These are phyloP conservation scores for Helicolenus hilgendorfi DNA, from an alignment of 2,797 vertebrate genomes.

Conservation along the genomic window DNA sequence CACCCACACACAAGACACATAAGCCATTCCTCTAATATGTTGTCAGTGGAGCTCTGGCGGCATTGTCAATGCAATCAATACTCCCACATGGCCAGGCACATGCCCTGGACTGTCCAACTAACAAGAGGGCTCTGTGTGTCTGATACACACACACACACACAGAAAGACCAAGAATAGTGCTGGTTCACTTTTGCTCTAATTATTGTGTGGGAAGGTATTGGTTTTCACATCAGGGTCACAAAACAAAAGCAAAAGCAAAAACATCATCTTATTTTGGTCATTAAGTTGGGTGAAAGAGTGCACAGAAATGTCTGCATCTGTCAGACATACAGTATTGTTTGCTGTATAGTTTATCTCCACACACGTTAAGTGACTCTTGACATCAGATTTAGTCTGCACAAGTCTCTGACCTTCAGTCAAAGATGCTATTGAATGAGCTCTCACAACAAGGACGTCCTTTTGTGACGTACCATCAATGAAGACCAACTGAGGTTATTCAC, in stretches of 20 bases:
- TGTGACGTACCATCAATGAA: background rate
- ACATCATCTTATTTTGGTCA: background rate
- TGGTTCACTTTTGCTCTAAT: background rate
- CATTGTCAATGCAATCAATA: slow-evolving; percentile 48
- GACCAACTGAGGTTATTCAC: background rate
- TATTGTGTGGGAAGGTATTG: background rate
- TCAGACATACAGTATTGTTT: background rate
- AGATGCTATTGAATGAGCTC: background rate
- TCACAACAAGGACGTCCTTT: background rate
- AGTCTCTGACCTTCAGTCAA: slow-evolving; percentile 2
- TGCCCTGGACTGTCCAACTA: background rate
- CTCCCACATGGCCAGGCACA: slow-evolving; percentile 26
- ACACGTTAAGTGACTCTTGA: background rate
- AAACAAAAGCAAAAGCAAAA: background rate
- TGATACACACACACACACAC: background rate
- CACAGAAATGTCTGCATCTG: background rate
- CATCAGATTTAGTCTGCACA: background rate
- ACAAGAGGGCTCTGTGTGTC: slow-evolving; percentile 9
- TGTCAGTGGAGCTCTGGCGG: slow-evolving; percentile 7
- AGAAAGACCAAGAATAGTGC: background rate
- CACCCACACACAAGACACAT: background rate
- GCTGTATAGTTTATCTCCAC: background rate
- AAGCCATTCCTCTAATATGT: background rate
- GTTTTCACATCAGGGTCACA: background rate
- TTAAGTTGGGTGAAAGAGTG: background rate